These are phyloP conservation scores for Sebastes trivittatus DNA, from an alignment of 2,797 vertebrate species.

Conservation along the genomic window DNA sequence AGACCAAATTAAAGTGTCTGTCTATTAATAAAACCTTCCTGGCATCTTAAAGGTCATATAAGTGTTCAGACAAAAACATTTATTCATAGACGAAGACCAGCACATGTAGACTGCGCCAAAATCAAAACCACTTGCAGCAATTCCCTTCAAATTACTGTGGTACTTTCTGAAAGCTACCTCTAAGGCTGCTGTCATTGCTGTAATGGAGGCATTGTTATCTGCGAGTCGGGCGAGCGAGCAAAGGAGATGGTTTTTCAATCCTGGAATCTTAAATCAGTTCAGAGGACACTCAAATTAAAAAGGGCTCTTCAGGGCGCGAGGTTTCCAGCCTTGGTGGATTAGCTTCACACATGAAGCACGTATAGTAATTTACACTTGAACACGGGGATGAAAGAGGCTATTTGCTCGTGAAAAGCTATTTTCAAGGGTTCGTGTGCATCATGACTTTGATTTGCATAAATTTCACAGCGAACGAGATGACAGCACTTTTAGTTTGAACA, in stretches of 20 bases:
- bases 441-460: slow-evolving; percentile 16
- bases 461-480: neutral
- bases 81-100: neutral
- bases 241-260: slow-evolving; percentile 14
- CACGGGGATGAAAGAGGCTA: neutral
- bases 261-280: slow-evolving; percentile 28
- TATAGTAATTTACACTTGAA: slow-evolving; percentile 24
- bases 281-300: slow-evolving; percentile 22
- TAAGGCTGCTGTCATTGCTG: slow-evolving; percentile 10
- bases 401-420: slow-evolving; percentile 1
- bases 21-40: neutral
- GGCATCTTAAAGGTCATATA: neutral
- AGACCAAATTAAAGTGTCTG: neutral
- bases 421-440: neutral
- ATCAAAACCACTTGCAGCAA: neutral
- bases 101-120: neutral
- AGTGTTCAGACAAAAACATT: neutral
- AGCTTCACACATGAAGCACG: slow-evolving; percentile 2
- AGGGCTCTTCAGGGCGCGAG: neutral
- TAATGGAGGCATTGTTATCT: slow-evolving; percentile 29
- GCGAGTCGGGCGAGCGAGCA: neutral
- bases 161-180: neutral
- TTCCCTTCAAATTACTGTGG: neutral
- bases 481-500: neutral
- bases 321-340: slow-evolving; percentile 1